Percentiles rank a stretch among this genome's conserved stretches.
Conservation (phyloP, 1,140 invertebrate genomes). For the Drosophila pectinifera region DNA sequence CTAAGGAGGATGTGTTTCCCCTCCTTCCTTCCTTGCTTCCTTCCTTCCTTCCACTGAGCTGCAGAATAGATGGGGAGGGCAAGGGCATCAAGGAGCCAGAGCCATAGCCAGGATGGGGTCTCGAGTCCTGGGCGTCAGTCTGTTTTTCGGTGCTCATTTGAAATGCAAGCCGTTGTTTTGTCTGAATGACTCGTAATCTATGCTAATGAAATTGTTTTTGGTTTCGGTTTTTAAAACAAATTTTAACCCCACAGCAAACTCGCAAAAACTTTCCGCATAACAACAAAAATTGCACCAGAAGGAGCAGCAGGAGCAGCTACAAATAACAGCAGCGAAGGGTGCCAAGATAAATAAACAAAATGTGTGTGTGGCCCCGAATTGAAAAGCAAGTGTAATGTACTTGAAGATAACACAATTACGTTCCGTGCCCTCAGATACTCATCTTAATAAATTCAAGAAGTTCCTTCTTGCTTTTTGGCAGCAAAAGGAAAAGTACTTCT, state of each 20-base stretch:
- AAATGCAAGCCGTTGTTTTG: conserved; percentile 75
- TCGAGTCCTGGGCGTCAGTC: conserved; percentile 38
- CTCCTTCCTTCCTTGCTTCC: not conserved
- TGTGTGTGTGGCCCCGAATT: conserved; percentile 35
- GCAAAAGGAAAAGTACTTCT: not conserved
- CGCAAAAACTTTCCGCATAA: conserved; percentile 45
- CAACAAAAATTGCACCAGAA: conserved; percentile 33
- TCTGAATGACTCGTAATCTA: conserved; percentile 80
- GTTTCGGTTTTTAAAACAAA: conserved; percentile 68
- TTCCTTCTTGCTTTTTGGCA: not conserved
- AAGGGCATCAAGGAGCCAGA: no score
- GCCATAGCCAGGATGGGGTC: not conserved
- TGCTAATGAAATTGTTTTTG: conserved; percentile 81
- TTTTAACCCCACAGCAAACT: conserved; percentile 39
- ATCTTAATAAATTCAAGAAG: conserved; percentile 2
- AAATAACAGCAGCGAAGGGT: conserved; percentile 31
- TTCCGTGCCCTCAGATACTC: conserved; percentile 2
- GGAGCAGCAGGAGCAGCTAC: conserved; percentile 9
- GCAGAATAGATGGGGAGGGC: conserved; percentile 33
- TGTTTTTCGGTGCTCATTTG: conserved; percentile 66
- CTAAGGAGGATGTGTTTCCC: conserved; percentile 32
- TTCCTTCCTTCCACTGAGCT: conserved; percentile 21
- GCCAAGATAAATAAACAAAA: conserved; percentile 59
- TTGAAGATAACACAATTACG: conserved; percentile 37
- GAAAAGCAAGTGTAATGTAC: conserved; percentile 55